A percentile compares a stretch with the other conserved stretches of the same genome.
These are phyloP conservation scores for Atta cephalotes DNA, from an alignment of 1,140 invertebrate genomes.

Conservation along the genomic window DNA sequence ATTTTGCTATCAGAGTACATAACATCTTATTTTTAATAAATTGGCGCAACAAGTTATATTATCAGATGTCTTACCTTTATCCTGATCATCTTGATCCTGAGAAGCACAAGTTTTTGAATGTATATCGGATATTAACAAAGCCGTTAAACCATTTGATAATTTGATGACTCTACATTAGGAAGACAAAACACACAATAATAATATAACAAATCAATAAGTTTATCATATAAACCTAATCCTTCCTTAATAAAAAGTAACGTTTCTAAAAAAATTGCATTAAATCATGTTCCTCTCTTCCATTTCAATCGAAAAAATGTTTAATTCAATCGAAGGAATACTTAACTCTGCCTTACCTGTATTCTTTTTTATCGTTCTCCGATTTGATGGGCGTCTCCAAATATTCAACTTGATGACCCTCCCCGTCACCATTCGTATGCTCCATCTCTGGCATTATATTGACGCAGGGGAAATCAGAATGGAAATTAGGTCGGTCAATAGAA, in stretches of 20 bases:
- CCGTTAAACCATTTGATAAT: slow-evolving; percentile 90
- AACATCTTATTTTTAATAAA: not conserved
- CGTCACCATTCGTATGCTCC: not conserved
- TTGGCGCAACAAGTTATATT: not conserved
- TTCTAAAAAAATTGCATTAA: not conserved
- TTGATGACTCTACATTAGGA: slow-evolving; percentile 87
- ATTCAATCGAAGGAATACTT: no score
- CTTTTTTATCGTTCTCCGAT: slow-evolving; percentile 88
- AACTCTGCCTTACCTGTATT: slow-evolving; percentile 84
- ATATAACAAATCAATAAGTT: not conserved
- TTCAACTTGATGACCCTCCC: slow-evolving; percentile 40
- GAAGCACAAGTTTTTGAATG: slow-evolving; percentile 47
- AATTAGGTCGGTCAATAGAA: not conserved
- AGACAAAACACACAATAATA: not conserved
- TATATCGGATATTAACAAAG: slow-evolving; percentile 89
- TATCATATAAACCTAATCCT: not conserved
- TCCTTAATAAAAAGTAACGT: not conserved
- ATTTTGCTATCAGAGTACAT: no score
- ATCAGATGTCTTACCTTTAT: slow-evolving; percentile 20
- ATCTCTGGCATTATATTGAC: slow-evolving; percentile 2
- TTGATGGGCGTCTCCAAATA: slow-evolving; percentile 85
- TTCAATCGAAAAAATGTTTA: not conserved
- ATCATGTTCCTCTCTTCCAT: not conserved
- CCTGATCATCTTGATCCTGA: slow-evolving; percentile 54
- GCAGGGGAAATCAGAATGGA: not conserved